Base-by-base conservation (phyloP, 2,797 vertebrate genomes). In the Darevskia mixta region DNA sequence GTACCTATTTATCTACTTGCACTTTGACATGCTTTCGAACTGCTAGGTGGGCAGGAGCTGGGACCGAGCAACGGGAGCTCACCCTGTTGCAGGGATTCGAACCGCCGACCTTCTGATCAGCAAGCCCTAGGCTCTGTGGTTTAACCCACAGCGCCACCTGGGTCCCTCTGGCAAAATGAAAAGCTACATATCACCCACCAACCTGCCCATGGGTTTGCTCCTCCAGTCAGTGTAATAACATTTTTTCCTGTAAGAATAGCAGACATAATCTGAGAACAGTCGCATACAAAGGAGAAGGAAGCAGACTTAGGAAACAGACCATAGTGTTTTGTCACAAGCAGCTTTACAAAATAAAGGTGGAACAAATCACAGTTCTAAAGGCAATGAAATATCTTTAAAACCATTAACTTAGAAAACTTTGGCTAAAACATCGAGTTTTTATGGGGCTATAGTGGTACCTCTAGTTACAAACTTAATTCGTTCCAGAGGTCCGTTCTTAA, bases 181-280 rank as follows among this genome's bases (percentile, higher is more conserved):
- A 96, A 96, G 92, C 92, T 94, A 45, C 87, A 88, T 61, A 96
- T 95, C 95, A 96, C 93, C 96, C 94, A 97, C 97, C 94, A 97
- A 99, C 99, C 98, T 99, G 97, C 98, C 97, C 97, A 98, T 97
- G 85, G 97, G 97, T 97, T 98, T 99, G 96, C 97, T 99, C 97
- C 98, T 99, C 97, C 97, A 97, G 95, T 99, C 99, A 94, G 98
- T 98, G 94, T 98, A 99, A 97, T 99, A 99, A 96, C 97, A 98
- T 96, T 99, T 99, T 97, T 99, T 99, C 97, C 99, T 99, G 95
- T 89, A 97, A 97, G 85, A 96, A 96, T 69, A 95, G 90, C 67
- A 91, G 93, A 97, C 95, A 93, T 93, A 67, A 97, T 78, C 49
- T 92, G 88, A 95, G 88, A 88, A 93, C 88, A 94, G 89, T 92